Evolutionary conservation across 2,113 vertebrate species (phyloP).

Genomic region (Limnothrissa miodon): DNA sequence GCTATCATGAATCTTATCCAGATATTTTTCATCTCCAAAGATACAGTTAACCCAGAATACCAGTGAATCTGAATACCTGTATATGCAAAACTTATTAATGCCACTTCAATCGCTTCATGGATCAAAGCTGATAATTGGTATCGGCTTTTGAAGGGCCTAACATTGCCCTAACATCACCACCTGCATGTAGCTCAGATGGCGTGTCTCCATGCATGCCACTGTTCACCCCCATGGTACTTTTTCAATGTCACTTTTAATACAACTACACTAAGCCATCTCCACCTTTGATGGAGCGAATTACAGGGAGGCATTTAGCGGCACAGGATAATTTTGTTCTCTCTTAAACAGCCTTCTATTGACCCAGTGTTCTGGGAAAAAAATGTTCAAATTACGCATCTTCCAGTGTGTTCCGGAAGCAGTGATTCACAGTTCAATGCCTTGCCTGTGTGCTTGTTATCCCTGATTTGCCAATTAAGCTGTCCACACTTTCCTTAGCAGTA

Average conservation of each 20-base stretch:
- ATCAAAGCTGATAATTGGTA: not conserved
- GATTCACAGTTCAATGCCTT: slow-evolving; percentile 42
- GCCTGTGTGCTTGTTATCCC: slow-evolving; percentile 49
- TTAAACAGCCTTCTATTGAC: slow-evolving; percentile 22
- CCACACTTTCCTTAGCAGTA: slow-evolving; percentile 55
- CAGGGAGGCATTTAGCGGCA: not conserved
- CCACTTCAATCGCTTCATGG: not conserved
- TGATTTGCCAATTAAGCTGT: slow-evolving; percentile 64
- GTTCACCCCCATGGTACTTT: not conserved
- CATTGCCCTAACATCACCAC: not conserved
- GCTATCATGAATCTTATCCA: not conserved
- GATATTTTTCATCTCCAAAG: not conserved
- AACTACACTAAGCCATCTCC: not conserved
- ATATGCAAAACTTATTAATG: not conserved
- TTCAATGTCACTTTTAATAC: not conserved
- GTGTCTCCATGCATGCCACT: not conserved
- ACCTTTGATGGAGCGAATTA: not conserved
- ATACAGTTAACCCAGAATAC: not conserved
- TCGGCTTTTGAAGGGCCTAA: not conserved
- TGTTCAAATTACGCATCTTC: slow-evolving; percentile 28
- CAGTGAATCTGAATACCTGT: not conserved
- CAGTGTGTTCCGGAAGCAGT: slow-evolving; percentile 26
- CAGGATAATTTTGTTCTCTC: not conserved
- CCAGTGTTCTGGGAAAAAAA: slow-evolving; percentile 25
- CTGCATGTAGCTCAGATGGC: not conserved